Evolutionary conservation across 2,113 vertebrate genomes (phyloP).

Genomic region (Nannobrachium achirus): DNA sequence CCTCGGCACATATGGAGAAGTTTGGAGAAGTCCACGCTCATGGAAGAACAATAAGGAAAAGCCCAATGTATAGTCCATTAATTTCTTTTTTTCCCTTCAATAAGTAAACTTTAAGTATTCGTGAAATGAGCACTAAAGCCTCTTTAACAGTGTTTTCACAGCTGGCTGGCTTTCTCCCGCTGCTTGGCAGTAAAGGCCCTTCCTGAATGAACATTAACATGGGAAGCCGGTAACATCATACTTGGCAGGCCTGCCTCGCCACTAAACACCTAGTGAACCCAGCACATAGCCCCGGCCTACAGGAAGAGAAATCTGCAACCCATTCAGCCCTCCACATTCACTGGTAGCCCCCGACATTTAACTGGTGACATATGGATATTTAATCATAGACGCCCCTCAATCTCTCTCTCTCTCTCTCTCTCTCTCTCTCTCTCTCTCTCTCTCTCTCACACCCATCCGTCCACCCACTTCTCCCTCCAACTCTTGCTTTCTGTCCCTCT

Average conservation of each 20-base stretch:
- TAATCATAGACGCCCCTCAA: constrained; percentile 51
- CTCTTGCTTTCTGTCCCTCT: constrained; percentile 6
- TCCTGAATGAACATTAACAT: constrained; percentile 80
- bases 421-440: background rate
- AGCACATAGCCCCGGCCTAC: constrained; percentile 58
- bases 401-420: constrained; percentile 2
- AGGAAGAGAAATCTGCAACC: constrained; percentile 60
- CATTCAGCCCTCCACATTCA: constrained; percentile 34
- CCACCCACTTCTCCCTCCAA: constrained; percentile 5
- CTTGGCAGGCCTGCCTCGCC: constrained; percentile 69
- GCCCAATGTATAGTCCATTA: constrained; percentile 69
- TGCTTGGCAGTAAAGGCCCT: constrained; percentile 71
- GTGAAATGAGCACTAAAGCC: constrained; percentile 80
- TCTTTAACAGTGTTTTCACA: constrained; percentile 81
- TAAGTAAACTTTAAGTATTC: constrained; percentile 77
- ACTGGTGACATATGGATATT: constrained; percentile 68
- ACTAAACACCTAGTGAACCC: constrained; percentile 79
- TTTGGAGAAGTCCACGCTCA: constrained; percentile 38
- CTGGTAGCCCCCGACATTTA: constrained; percentile 53
- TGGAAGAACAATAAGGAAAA: constrained; percentile 75
- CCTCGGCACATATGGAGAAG: constrained; percentile 58
- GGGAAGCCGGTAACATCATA: constrained; percentile 79
- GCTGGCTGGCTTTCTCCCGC: constrained; percentile 68
- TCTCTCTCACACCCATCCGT: background rate
- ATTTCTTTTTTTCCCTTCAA: constrained; percentile 67